A percentile compares a stretch with the other conserved stretches of the same genome.
phyloP scores from a whole-genome alignment of 2,113 vertebrate species.

The Cynopterus brachyotis region DNA sequence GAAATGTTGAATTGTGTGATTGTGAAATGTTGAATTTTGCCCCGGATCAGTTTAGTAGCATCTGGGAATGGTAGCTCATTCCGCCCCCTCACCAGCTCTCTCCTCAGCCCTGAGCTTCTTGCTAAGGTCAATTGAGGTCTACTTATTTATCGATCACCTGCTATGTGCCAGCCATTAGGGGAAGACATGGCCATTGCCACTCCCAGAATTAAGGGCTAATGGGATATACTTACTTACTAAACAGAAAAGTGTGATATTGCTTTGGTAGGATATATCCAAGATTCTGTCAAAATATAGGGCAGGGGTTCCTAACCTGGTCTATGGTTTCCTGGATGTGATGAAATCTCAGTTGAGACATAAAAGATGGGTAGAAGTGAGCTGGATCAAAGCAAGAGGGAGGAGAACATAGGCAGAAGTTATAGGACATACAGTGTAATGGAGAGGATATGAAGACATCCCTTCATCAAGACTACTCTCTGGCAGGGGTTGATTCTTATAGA shows the following conservation, averaged over 20 bases:
- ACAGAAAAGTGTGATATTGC: background rate
- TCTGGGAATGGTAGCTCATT: background rate
- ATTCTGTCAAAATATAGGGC: background rate
- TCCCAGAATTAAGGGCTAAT: background rate
- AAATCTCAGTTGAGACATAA: constrained; percentile 10
- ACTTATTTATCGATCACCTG: background rate
- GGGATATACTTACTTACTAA: background rate
- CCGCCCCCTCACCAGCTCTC: background rate
- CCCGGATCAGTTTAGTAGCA: background rate
- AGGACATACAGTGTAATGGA: background rate
- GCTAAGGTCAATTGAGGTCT: background rate
- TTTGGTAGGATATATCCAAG: constrained; percentile 6
- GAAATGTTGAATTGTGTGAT: background rate
- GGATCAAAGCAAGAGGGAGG: background rate
- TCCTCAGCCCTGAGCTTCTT: background rate
- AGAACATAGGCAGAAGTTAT: background rate
- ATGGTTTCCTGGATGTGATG: background rate
- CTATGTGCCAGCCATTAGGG: background rate
- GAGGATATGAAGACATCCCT: background rate
- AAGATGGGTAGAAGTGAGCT: background rate
- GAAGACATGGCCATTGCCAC: background rate
- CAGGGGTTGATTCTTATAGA: background rate
- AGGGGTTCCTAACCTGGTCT: background rate
- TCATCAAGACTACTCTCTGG: background rate
- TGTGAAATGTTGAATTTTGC: background rate